Evolutionary conservation across 2,888 invertebrate genomes (phyloP), one percentile per base, ranked within the genome.

Genomic region (Malacosoma neustria): DNA sequence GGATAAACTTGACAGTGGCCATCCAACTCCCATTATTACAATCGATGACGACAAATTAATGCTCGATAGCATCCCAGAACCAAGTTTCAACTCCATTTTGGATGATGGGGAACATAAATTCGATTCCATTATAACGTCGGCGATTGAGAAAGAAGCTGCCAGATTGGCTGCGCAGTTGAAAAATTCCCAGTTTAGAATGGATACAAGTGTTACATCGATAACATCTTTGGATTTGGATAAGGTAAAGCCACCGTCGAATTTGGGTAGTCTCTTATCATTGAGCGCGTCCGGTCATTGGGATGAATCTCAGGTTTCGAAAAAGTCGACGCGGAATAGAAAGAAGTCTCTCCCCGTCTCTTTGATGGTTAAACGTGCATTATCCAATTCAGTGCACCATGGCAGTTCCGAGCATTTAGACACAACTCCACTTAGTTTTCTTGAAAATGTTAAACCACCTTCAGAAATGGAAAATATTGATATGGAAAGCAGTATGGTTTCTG

Each of bases 361-460:
- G 11, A 90, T 94, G 77, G 91, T 93, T 0, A 89, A 90, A 53
- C 84, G 93, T 41, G 93, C 93, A 0, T 68, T 94, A 0, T 90
- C 87, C 29, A 89, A 90, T 45, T 86, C 81, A 0, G 66, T 74
- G 52, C 69, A 80, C 33, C 73, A 87, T 37, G 87, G 87, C 6
- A 89, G 89, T 37, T 84, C 91, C 0, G 93, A 93, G 57, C 89
- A 89, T 53, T 58, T 91, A 11, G 90, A 90, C 53, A 88, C 87
- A 43, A 87, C 72, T 34, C 82, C 85, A 1, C 61, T 74, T 15
- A 90, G 90, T 51, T 93, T 93, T 59, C 72, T 95, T 15, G 95
- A 96, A 22, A 92, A 92, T 45, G 89, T 95, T 2, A 93, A 93
- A 61, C 95, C 95, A 2, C 95, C 96, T 0, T 93, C 94, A 0